A percentile compares a stretch with the other conserved stretches of the same genome.
Evolutionary conservation across 2,797 vertebrate genomes (phyloP).

Genomic region (Oryzias sinensis): DNA sequence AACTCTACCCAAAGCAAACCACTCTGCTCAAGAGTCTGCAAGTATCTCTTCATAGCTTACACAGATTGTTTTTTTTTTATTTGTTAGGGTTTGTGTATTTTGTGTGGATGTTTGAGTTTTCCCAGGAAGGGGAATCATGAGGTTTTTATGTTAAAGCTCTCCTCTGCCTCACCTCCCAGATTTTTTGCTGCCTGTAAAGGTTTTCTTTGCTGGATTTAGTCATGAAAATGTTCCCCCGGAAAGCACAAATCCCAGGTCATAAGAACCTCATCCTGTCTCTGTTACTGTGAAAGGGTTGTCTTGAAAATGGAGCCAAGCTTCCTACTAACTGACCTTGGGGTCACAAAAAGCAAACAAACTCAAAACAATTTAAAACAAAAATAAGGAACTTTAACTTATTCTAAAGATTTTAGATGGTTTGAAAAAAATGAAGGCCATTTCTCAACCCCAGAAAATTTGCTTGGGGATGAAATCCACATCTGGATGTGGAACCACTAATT

Average conservation of each 20-base stretch:
- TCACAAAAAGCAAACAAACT: conserved; percentile 26
- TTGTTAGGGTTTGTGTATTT: not conserved
- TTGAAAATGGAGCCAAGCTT: conserved; percentile 17
- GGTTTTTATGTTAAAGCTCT: conserved; percentile 33
- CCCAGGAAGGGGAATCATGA: conserved; percentile 13
- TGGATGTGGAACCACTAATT: no score
- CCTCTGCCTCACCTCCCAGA: conserved; percentile 16
- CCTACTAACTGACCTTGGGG: conserved; percentile 15
- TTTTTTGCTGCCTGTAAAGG: conserved; percentile 20
- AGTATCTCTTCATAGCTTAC: no score
- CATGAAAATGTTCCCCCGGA: conserved; percentile 22
- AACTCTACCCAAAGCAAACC: no score
- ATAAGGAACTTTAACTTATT: not conserved
- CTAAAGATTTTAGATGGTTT: not conserved
- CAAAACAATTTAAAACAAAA: not conserved
- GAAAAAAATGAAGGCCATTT: no score
- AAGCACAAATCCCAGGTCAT: conserved; percentile 36
- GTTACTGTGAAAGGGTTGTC: conserved; percentile 24
- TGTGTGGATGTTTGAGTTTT: conserved; percentile 9
- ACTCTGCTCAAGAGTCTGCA: no score
- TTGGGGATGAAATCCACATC: no score
- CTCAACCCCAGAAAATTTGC: no score
- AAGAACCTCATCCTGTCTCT: conserved; percentile 47
- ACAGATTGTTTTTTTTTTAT: no score
- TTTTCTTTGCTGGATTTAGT: conserved; percentile 31